Base-by-base conservation (phyloP, 2,797 vertebrate species). In the Phoebastria nigripes region DNA sequence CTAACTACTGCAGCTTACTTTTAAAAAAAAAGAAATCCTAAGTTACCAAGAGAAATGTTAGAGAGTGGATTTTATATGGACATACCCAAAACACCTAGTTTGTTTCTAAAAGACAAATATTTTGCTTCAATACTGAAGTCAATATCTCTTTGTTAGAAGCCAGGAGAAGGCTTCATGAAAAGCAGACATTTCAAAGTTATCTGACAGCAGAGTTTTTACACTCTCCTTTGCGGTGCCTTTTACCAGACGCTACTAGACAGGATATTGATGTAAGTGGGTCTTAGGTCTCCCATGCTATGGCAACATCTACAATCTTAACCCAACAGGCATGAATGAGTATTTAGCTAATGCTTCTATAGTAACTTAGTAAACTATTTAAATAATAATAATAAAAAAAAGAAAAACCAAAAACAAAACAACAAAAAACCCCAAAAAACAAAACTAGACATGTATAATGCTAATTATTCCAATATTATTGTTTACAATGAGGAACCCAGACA, bases 401-500 rank as follows among this genome's bases (percentile, higher is more conserved):
- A 35, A 35, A 35, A 35, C 35, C 35, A 29, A 61, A 77, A 70
- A 37, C 54, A 12, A 33, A 19, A 9, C 46, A 21, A 15, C 1
- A 28, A 49, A 8, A 56, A 17, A 22, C 46, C 35, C 24, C 19
- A 52, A 62, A 81, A 41, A 54, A 41, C 71, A 42, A 44, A 87
- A 47, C 37, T n/a, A 82, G 26, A 88, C 78, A 63, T 12, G 33
- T 47, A 72, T 42, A 86, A 82, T 11, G 35, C 44, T 80, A 67
- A 67, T 82, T 54, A 82, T 13, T 74, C 47, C 21, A 69, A 21
- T 35, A 39, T 18, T 42, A 37, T 2, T 67, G 59, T 49, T 89
- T 67, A 92, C 47, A 93, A 25, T 22, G 52, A 90, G 66, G 71
- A 85, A 87, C 44, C 55, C 74, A 81, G 87, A 88, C 72, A 97